A percentile compares a stretch with the other conserved stretches of the same genome.
Evolutionary conservation across 1,140 invertebrate genomes (phyloP).

Genomic region (Saccostrea echinata): DNA sequence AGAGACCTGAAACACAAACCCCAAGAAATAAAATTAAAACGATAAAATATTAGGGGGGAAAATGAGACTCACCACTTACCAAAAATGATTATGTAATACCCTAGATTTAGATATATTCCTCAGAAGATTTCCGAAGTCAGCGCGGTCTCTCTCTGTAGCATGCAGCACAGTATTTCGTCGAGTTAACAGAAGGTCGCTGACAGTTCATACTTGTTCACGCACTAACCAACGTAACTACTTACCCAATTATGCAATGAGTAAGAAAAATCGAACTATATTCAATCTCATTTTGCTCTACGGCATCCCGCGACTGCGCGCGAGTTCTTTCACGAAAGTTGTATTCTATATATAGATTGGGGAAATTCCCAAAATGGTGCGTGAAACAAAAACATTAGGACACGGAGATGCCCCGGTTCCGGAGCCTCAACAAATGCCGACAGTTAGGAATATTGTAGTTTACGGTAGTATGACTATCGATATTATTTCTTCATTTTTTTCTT

Average conservation of each 20-base stretch:
- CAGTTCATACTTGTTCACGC: neutral
- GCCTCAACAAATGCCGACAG: slow-evolving; percentile 26
- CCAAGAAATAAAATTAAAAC: too few species aligned
- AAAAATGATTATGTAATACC: slow-evolving; percentile 9
- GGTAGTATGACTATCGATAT: neutral
- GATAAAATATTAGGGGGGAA: neutral
- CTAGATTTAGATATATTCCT: neutral
- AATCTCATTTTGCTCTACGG: neutral
- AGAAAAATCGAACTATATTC: neutral
- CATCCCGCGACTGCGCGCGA: neutral
- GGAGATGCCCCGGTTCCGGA: slow-evolving; percentile 1
- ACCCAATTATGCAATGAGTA: slow-evolving; percentile 3
- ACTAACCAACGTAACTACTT: neutral
- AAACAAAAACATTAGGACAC: slow-evolving; percentile 42
- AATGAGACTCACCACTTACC: neutral
- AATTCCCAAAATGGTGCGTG: slow-evolving; percentile 38
- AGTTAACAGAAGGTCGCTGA: neutral
- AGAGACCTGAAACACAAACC: neutral
- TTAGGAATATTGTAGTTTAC: slow-evolving; percentile 41
- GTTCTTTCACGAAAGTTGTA: neutral
- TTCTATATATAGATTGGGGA: neutral
- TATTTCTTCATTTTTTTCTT: too few species aligned
- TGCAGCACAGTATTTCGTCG: neutral
- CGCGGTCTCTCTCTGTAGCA: neutral
- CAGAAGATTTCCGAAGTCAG: too few species aligned